Base-by-base conservation (phyloP, 2,797 vertebrate genomes). In the Sebastes vulpes region DNA sequence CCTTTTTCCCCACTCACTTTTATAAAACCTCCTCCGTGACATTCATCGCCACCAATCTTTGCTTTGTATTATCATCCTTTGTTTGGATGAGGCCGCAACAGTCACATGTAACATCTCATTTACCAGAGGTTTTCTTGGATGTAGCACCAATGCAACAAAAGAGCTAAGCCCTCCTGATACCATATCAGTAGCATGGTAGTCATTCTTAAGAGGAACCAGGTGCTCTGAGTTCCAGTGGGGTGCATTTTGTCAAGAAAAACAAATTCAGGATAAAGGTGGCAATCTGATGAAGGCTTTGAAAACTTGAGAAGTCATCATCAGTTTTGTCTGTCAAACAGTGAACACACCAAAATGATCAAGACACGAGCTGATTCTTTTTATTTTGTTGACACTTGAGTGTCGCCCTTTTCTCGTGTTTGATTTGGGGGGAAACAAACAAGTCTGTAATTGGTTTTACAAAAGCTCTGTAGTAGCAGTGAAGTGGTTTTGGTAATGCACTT, bases 121-220 rank as follows among this genome's bases (percentile, higher is more conserved):
- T 59, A 38, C 56, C 20, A 6, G 9, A 29, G 29, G 20, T 77
- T 66, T 66, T 74, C 65, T 52, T 35, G 20, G 42, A 26, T 31
- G 16, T 26, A 25, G 35, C 29, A 20, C 5, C 23, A 48, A n/a
- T 38, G 10, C 42, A 63, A 20, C 23, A 21, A 63, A 54, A 26
- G 9, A 65, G 18, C 52, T 14, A 26, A 72, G 20, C n/a, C 12
- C 8, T 16, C 1, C 7, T 60, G 31, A 65, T 50, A 63, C 1
- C 38, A 23, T 59, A 58, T 69, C 32, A 57, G 53, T 32, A 25
- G 56, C 26, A 38, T 59, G 42, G 16, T 46, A 35, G 18, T 74
- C 9, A 48, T 48, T 73, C 31, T 68, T 14, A 63, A 52, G 61
- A 77, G 68, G 67, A 83, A 59, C 64, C 63, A 69, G 63, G 29